Percentiles rank a stretch among this genome's conserved stretches.
Evolutionary conservation across 2,797 vertebrate genomes (phyloP).

Genomic region (Schizothorax lantsangensis): DNA sequence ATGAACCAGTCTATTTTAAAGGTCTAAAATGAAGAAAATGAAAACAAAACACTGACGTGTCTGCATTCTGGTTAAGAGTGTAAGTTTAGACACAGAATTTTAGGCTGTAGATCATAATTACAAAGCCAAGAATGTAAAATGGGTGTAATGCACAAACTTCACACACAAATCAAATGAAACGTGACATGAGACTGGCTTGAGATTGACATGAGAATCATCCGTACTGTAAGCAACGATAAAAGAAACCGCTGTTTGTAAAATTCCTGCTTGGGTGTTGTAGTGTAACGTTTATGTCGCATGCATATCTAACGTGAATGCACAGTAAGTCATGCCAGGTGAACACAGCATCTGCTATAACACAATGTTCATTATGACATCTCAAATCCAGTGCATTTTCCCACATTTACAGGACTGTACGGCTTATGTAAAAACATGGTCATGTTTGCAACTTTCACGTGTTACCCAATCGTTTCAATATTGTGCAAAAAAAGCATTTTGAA

Average conservation of each 20-base stretch:
- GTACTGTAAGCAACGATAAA: background rate
- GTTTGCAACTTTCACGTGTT: constrained; percentile 68
- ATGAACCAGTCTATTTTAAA: background rate
- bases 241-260: background rate
- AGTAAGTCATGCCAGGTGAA: background rate
- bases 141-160: constrained; percentile 20
- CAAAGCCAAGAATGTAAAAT: constrained; percentile 26
- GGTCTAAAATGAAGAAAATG: background rate
- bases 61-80: background rate
- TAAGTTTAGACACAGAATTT: constrained; percentile 2
- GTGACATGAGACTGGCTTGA: background rate
- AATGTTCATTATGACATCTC: background rate
- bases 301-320: background rate
- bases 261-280: background rate
- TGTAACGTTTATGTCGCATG: background rate
- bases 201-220: constrained; percentile 21
- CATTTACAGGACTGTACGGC: background rate
- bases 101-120: constrained; percentile 32
- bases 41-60: background rate
- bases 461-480: constrained; percentile 67
- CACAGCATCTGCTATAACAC: background rate
- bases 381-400: background rate
- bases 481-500: constrained; percentile 66
- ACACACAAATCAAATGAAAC: constrained; percentile 8
- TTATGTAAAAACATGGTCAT: background rate